These are phyloP conservation scores for Phrynosoma platyrhinos DNA, from an alignment of 2,113 vertebrate species.

Conservation along the genomic window DNA sequence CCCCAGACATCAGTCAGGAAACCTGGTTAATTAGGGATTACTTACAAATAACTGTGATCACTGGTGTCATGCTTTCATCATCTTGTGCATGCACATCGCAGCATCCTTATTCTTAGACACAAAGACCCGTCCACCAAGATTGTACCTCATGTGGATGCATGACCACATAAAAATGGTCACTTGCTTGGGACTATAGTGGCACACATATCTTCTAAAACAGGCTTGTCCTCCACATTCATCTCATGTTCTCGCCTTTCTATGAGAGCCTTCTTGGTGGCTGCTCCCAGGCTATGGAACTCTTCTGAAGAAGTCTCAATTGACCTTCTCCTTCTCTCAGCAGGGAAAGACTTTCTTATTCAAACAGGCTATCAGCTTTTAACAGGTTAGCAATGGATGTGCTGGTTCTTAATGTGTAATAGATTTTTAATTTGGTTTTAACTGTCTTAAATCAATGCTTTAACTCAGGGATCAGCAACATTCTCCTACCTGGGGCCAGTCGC, in stretches of 20 bases:
- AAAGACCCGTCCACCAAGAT: background rate
- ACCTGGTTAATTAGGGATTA: slow-evolving; percentile 65
- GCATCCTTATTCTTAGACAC: fast-evolving
- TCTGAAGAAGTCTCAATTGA: too few relatives aligned
- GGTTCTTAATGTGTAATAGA: too few relatives aligned
- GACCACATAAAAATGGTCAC: background rate
- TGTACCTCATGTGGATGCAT: background rate
- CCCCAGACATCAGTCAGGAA: slow-evolving; percentile 47
- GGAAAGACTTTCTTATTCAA: too few relatives aligned
- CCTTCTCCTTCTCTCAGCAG: too few relatives aligned
- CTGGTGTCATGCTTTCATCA: background rate
- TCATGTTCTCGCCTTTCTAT: background rate
- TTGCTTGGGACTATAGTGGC: background rate
- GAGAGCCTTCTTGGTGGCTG: background rate
- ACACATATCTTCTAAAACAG: background rate
- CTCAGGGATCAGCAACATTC: too few relatives aligned
- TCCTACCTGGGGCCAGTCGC: too few relatives aligned
- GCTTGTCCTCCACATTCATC: too few relatives aligned
- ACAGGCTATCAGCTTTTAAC: too few relatives aligned
- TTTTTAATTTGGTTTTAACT: too few relatives aligned
- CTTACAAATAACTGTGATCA: slow-evolving; percentile 62
- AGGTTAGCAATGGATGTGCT: too few relatives aligned
- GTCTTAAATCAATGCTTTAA: too few relatives aligned
- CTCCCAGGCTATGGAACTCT: too few relatives aligned
- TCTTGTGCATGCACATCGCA: fast-evolving